phyloP scores from a whole-genome alignment of 2,797 vertebrate species.

The Florisuga fusca region DNA sequence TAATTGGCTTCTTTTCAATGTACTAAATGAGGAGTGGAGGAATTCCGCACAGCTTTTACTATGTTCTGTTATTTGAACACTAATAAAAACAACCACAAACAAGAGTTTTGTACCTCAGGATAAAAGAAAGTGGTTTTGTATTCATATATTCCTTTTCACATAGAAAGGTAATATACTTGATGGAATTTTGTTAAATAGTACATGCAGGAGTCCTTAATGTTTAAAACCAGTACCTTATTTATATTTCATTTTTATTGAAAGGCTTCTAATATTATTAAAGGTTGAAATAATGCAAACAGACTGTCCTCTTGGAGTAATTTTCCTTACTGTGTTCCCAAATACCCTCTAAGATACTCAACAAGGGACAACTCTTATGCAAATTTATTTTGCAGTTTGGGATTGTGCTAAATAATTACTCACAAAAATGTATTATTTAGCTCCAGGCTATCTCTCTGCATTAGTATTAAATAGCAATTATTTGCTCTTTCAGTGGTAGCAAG shows the following conservation, averaged over 20 bases:
- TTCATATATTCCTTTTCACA: slow-evolving; percentile 43
- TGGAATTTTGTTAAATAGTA: slow-evolving; percentile 53
- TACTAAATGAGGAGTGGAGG: neutral
- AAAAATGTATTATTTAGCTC: slow-evolving; percentile 71
- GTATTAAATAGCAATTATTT: slow-evolving; percentile 52
- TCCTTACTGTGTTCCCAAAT: slow-evolving; percentile 26
- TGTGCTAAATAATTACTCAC: slow-evolving; percentile 73
- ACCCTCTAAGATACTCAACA: slow-evolving; percentile 2
- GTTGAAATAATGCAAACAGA: slow-evolving; percentile 58
- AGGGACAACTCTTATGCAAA: slow-evolving; percentile 41
- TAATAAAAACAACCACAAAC: neutral
- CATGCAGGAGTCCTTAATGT: slow-evolving; percentile 36
- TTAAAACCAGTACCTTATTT: slow-evolving; percentile 46
- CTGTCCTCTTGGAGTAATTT: neutral
- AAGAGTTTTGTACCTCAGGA: slow-evolving; percentile 10
- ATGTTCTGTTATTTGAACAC: slow-evolving; percentile 49
- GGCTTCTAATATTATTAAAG: slow-evolving; percentile 8
- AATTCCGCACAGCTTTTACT: neutral
- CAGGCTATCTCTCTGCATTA: neutral
- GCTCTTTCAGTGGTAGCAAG: slow-evolving; percentile 9
- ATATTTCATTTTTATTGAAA: slow-evolving; percentile 65
- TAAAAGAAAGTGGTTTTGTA: neutral
- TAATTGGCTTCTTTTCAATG: neutral
- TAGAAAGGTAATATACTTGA: slow-evolving; percentile 51
- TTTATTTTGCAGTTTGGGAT: slow-evolving; percentile 58